Percentiles rank a stretch among this genome's conserved stretches.
phyloP scores from a whole-genome alignment of 2,797 vertebrate species.

The Cichlasoma orientale region DNA sequence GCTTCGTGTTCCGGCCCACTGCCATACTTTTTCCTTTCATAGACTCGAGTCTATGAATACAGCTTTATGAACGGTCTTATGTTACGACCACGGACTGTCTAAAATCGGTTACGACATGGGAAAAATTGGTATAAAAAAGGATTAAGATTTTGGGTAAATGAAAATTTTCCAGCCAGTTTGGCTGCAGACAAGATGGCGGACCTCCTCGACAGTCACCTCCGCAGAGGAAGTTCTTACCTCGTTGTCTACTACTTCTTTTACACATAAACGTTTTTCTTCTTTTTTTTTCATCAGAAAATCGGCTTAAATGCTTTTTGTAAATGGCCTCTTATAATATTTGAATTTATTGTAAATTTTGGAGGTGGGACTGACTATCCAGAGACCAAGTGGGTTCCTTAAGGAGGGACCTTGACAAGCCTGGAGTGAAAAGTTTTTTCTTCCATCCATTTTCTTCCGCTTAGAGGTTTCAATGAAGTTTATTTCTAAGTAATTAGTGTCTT shows the following conservation, averaged over 20 bases:
- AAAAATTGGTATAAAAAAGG: not conserved
- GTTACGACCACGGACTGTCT: not conserved
- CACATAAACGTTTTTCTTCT: not conserved
- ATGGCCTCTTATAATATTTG: not conserved
- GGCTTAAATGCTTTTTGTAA: not conserved
- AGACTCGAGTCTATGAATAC: not conserved
- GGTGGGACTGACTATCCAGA: not conserved
- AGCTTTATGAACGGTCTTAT: not conserved
- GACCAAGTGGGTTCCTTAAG: fast-evolving
- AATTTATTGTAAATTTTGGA: not conserved
- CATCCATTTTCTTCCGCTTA: too few relatives aligned
- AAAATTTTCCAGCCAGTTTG: not conserved
- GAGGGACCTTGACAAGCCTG: not conserved
- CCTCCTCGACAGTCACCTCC: not conserved
- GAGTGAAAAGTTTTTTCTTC: too few relatives aligned
- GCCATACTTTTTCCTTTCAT: not conserved
- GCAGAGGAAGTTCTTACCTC: not conserved
- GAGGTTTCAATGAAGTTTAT: not conserved
- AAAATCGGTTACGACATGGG: not conserved
- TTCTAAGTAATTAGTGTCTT: not conserved
- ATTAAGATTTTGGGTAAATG: not conserved
- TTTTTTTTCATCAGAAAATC: not conserved
- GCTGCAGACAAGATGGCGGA: not conserved
- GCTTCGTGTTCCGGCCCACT: slow-evolving; percentile 8
- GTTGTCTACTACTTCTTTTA: too few relatives aligned